Conservation (phyloP, 2,113 vertebrate species). For the Scopus umbretta region DNA sequence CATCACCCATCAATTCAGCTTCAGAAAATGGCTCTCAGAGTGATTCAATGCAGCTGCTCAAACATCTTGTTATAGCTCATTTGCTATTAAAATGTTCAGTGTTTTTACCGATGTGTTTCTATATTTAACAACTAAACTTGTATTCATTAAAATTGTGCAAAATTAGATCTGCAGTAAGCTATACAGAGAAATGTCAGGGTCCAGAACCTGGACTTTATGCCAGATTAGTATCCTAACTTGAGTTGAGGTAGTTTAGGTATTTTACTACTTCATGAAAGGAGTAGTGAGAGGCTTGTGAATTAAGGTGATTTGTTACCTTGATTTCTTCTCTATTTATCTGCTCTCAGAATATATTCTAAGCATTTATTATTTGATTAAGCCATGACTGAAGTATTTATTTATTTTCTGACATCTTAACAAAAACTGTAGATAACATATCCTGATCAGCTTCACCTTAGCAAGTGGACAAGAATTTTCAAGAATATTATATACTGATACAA, state of each 20-base stretch:
- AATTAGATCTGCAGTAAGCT: neutral
- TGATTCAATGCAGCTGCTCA: conserved; percentile 7
- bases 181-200: neutral
- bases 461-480: neutral
- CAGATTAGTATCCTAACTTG: neutral
- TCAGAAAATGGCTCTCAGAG: conserved; percentile 21
- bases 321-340: neutral
- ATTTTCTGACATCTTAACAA: neutral
- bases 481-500: neutral
- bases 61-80: conserved; percentile 12
- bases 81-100: conserved; percentile 29
- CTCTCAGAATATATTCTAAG: neutral
- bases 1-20: conserved; percentile 42
- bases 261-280: neutral
- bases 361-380: neutral
- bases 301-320: neutral
- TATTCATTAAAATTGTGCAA: conserved; percentile 23
- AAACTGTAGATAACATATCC: neutral
- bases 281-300: neutral
- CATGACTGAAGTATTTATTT: neutral
- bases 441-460: neutral
- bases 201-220: neutral
- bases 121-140: neutral
- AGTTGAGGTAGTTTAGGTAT: neutral
- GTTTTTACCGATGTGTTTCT: neutral